Evolutionary conservation across 2,888 invertebrate species (phyloP), one percentile per base, ranked within the genome.

Genomic region (Cryptocheilus praepositus): DNA sequence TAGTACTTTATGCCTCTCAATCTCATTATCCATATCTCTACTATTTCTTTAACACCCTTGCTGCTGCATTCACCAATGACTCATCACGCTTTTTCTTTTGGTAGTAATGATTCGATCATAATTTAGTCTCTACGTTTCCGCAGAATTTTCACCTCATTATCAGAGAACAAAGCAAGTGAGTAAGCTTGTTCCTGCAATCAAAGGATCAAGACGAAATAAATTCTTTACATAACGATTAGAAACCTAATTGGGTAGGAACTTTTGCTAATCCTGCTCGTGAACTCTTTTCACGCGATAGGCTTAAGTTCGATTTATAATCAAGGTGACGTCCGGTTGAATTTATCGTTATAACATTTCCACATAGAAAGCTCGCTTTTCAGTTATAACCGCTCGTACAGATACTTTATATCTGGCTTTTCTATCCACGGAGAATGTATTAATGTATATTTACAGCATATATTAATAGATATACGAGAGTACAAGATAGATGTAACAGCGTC

Each of bases 171-270:
- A 73, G 67, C 52, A 70, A 74, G 63, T 59, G 70, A 70, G 64
- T 67, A 70, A 74, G 53, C 73, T 73, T 70, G 67, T 73, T 65
- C 73, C 73, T 74, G 70, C 60, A 73, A 70, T 67, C 65, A 73
- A 45, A 74, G 73, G 73, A 70, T 73, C 73, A 68, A 70, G 54
- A 64, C 21, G 51, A 70, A 70, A 73, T 73, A 62, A 67, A 74
- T 63, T 73, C 63, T 58, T 51, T 19, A 64, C 56, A 46, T 64
- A 51, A 52, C 54, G 49, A 25, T 61, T 56, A 45, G 19, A 45
- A 64, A 21, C 59, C 28, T 22, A 61, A 51, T 55, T 61, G 43
- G 64, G 65, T 52, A 51, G n/a, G 11, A 16, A 28, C 21, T 11
- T 36, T 36, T 36, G 11, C 13, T 36, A 11, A 36, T 36, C 36